Percentiles rank a stretch among this genome's conserved stretches.
Evolutionary conservation across 2,888 invertebrate genomes (phyloP).

Genomic region (Caprella mutica): DNA sequence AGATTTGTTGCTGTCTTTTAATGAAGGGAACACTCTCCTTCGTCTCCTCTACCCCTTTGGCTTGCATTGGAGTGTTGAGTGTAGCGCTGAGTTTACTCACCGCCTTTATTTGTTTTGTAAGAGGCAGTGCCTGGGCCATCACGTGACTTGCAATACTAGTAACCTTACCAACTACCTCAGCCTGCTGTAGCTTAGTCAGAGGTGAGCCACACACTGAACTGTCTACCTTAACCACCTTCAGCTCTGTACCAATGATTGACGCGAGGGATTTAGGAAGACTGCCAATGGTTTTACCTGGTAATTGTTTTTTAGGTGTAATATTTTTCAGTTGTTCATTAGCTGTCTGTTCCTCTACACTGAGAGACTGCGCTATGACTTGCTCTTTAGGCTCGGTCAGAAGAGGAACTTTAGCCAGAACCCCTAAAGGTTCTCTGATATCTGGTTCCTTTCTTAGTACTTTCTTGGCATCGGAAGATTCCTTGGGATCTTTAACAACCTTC

Average conservation of each 20-base stretch:
- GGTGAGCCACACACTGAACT: not conserved
- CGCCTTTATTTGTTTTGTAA: too few species aligned
- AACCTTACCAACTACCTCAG: slow-evolving; percentile 5
- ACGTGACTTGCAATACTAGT: slow-evolving; percentile 15
- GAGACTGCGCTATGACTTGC: too few species aligned
- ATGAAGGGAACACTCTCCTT: slow-evolving; percentile 12
- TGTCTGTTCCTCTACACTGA: too few species aligned
- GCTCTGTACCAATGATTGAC: slow-evolving; percentile 11
- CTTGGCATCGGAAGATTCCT: slow-evolving; percentile 17
- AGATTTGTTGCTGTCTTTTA: slow-evolving; percentile 32
- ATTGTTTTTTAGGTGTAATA: too few species aligned
- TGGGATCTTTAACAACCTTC: slow-evolving; percentile 17
- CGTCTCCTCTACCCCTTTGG: not conserved
- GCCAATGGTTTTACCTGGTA: too few species aligned
- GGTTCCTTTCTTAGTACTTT: too few species aligned
- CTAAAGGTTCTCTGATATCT: too few species aligned
- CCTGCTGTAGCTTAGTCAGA: not conserved
- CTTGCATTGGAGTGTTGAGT: slow-evolving; percentile 19
- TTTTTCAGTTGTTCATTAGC: too few species aligned
- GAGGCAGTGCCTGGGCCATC: slow-evolving; percentile 28
- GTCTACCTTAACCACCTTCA: slow-evolving; percentile 18
- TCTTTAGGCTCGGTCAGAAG: too few species aligned
- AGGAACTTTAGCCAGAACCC: too few species aligned
- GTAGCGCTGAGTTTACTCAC: slow-evolving; percentile 25
- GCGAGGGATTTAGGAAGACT: not conserved